Base-by-base conservation (phyloP, 2,113 vertebrate genomes). In the Hippocampus zosterae region DNA sequence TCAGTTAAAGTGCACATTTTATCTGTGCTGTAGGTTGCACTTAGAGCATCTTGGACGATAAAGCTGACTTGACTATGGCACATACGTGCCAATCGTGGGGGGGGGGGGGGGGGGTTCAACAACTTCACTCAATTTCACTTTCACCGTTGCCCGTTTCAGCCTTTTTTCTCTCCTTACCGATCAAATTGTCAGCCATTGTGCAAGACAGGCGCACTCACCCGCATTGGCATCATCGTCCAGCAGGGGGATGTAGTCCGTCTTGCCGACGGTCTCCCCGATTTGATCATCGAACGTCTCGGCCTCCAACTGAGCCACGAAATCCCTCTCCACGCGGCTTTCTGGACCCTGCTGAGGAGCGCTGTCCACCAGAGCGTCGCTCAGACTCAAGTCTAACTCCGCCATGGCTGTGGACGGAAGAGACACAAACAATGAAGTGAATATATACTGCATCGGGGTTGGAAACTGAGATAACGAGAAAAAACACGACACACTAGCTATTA, bases 181-280 rank as follows among this genome's bases (percentile, higher is more conserved):
- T 16, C 0, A 7, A 62, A 3, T 62, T 62, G 18, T 61, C 33
- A 41, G 9, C 9, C 60, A 12, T 23, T 40, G 9, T 42, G 21
- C 21, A 44, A 44, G 9, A 55, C 16, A 37, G 1, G 8, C 3
- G 33, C 1, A 60, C 89, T 87, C 81, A 92, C 92, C 90, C 87
- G 85, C 62, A 46, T 68, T 81, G 76, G 81, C 76, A 0, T 85
- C 91, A 0, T 92, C 92, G 8, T 99, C 96, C 85, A 96, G 88
- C 23, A 98, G 93, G 0, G 96, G 96, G 81, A 95, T 89, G 2
- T 94, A 99, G 81, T 95, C 94, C 0, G 92, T 94, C 84, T 97
- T 98, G 12, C 92, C 94, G 15, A 98, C 95, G 0, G 90, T 98
- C 87, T 99, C 97, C 8, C 96, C 95, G 0, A 99, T 92, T 84